phyloP scores from a whole-genome alignment of 30 jellyfish, hydroid and myxozoan genomes.

The Rhopilema esculentum region DNA sequence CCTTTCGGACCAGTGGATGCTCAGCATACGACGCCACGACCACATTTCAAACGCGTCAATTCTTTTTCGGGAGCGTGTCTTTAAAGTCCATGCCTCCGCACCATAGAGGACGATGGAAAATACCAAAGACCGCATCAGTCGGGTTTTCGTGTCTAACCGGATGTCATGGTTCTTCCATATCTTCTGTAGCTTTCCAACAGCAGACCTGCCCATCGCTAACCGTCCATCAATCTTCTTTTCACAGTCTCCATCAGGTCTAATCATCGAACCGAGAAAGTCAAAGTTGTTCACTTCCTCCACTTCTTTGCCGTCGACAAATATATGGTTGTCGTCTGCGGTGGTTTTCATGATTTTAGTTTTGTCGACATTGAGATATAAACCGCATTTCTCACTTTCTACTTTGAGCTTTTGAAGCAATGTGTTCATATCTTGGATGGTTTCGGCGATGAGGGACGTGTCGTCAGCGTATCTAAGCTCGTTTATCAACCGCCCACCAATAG shows the following conservation, averaged over 20 bases:
- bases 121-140: no score
- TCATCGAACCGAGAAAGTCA: conserved; percentile 13
- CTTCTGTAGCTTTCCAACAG: conserved; percentile 12
- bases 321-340: background rate
- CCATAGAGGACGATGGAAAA: conserved; percentile 19
- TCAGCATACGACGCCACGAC: conserved; percentile 33
- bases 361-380: conserved; percentile 13
- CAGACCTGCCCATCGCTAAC: conserved; percentile 1
- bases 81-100: conserved; percentile 16
- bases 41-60: conserved; percentile 19
- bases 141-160: conserved; percentile 9
- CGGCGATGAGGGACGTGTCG: conserved; percentile 38
- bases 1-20: conserved; percentile 12
- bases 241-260: conserved; percentile 11
- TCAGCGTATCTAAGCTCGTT: conserved; percentile 35
- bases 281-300: conserved; percentile 4
- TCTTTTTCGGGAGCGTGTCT: background rate
- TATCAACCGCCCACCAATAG: conserved; percentile 16
- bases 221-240: conserved; percentile 4
- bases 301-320: background rate
- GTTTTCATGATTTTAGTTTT: conserved; percentile 23
- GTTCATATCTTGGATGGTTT: conserved; percentile 12
- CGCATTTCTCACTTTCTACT: conserved; percentile 5
- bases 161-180: conserved; percentile 14
- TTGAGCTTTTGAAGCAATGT: background rate